Evolutionary conservation across 1,140 invertebrate species (phyloP), one percentile per base, ranked within the genome.

Genomic region (Achroia grisella): DNA sequence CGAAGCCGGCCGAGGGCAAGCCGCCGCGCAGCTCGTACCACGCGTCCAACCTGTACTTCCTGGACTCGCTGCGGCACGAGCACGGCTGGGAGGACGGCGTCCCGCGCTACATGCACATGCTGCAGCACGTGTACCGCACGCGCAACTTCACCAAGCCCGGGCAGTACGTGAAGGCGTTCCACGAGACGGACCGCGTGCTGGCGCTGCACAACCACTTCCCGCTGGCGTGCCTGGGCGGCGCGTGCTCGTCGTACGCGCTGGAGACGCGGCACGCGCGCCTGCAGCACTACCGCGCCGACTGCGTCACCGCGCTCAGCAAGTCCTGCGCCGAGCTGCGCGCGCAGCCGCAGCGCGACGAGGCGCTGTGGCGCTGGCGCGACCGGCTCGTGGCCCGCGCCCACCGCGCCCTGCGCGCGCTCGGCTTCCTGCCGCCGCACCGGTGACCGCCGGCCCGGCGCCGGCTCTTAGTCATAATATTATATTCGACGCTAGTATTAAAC

Each of bases 161-260:
- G 54, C 93, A 95, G 75, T 97, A 97, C 79, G 93, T 97, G 27
- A 98, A 98, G 80, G 96, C 95, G 82, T 97, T 98, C 87, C 95
- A 97, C 75, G 95, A 97, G 81, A 93, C 95, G 3, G 93, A 95
- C 58, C 89, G 93, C 48, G 95, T 96, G 10, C 88, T 97, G 5
- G 95, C 94, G 4, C 87, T 98, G 29, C 95, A 97, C 88, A 98
- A 97, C 83, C 96, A 97, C 81, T 97, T 97, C 67, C 95, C 96
- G 9, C 77, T 98, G 34, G 93, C 94, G 31, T 98, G 96, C 64
- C 80, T 97, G 0, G 94, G 94, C 12, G 91, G 93, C 1, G 90
- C 90, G 1, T 98, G 96, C 76, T 94, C 94, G 10, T 95, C 94
- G 13, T 97, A 94, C 81, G 89, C 94, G 8, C 92, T 98, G 46